These are phyloP conservation scores for Halocynthia roretzi DNA, from an alignment of 23 tunicate species.

Conservation along the genomic window DNA sequence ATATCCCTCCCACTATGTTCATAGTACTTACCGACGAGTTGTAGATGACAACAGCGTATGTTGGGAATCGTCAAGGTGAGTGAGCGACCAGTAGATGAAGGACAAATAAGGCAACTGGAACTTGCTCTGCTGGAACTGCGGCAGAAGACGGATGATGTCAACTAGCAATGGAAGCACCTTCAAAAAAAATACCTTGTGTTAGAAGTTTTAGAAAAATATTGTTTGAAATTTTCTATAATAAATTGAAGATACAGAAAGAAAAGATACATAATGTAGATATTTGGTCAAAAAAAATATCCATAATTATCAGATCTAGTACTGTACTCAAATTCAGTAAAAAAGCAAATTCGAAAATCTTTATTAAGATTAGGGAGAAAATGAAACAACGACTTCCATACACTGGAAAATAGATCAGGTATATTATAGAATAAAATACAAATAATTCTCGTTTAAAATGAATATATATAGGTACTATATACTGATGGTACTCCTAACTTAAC, in stretches of 20 bases:
- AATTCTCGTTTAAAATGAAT: neutral
- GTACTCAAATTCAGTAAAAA: no score
- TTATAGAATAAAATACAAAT: neutral
- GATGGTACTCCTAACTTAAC: no score
- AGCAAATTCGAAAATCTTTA: no score
- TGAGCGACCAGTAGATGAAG: constrained; percentile 66
- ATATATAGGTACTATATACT: no score
- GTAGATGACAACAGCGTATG: constrained; percentile 77
- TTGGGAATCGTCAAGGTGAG: constrained; percentile 68
- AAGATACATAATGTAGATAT: no score
- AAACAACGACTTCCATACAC: neutral
- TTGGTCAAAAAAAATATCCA: no score
- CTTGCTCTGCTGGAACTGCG: constrained; percentile 31
- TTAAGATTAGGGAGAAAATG: no score
- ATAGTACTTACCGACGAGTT: constrained; percentile 46
- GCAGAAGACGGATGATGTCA: constrained; percentile 52
- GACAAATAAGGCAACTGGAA: constrained; percentile 57
- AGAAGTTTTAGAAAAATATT: neutral
- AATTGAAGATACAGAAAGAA: neutral
- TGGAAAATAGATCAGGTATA: neutral
- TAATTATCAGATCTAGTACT: no score
- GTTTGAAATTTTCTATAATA: no score
- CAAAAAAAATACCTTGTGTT: neutral
- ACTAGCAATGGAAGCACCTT: constrained; percentile 71
- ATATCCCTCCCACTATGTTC: no score